Evolutionary conservation across 2,888 invertebrate species (phyloP), one percentile per base, ranked within the genome.

Genomic region (Epistrophe grossulariae): DNA sequence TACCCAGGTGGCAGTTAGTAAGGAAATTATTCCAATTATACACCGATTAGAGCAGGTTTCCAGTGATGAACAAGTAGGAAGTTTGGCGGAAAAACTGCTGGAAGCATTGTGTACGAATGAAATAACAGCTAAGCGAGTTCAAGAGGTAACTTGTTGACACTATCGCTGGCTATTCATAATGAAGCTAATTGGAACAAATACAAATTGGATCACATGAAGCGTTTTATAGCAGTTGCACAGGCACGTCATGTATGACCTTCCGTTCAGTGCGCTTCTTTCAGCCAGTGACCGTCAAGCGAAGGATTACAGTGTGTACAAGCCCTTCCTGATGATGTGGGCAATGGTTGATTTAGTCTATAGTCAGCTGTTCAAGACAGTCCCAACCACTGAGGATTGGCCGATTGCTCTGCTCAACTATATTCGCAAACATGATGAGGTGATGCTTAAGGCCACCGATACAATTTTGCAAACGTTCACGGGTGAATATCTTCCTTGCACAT

Each of bases 41-140:
- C 99, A 99, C 93, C 96, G 98, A 1, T 93, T 99, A 90, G 99
- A 99, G 92, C 99, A 99, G 93, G 98, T 99, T 6, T 98, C 98
- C 0, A 99, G 98, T 0, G 99, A 99, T 91, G 98, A 99, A 92
- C 98, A 99, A 92, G 98, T 99, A 2, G 99, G 99, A 70, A 98
- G 99, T 3, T 94, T 99, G 89, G 99, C 99, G 0, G 99, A 99
- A 94, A 99, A 99, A 93, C 95, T 99, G 15, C 94, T 99, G 84
- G 97, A 97, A 90, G 97, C 97, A 0, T 92, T 97, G 43, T 95
- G 96, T 80, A 96, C 97, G 0, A 97, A 97, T 92, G 94, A 95
- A 70, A 95, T 95, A 85, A 97, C 97, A 9, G 97, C 97, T 0
- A 95, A 95, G 77, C 95, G 97, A 90, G 98, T 99, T 88, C 98